These are phyloP conservation scores for Halictus rubicundus DNA, from an alignment of 1,140 invertebrate genomes.

Conservation along the genomic window DNA sequence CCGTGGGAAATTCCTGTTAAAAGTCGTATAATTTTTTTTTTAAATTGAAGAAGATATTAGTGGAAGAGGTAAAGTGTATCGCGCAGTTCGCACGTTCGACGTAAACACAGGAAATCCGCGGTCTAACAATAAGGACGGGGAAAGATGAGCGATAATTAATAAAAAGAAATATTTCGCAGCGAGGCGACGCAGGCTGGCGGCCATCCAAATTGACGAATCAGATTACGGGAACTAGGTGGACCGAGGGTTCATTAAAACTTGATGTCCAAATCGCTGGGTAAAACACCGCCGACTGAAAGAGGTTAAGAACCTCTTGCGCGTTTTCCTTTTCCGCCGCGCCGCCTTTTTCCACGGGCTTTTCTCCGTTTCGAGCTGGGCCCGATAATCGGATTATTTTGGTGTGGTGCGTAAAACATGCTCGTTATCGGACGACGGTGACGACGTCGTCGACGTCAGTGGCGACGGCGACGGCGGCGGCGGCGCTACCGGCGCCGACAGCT, in stretches of 20 bases:
- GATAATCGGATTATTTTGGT: slow-evolving; percentile 68
- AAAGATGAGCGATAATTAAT: not conserved
- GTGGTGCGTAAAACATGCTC: slow-evolving; percentile 64
- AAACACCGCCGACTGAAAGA: slow-evolving; percentile 21
- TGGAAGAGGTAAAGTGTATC: no score
- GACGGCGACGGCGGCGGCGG: slow-evolving; percentile 30
- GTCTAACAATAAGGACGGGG: not conserved
- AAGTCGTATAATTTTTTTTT: no score
- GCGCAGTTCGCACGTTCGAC: no score
- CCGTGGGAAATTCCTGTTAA: no score
- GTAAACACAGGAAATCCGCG: no score
- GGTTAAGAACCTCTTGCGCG: slow-evolving; percentile 39
- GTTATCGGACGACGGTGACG: slow-evolving; percentile 55
- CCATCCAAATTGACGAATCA: not conserved
- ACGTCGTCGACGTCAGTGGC: slow-evolving; percentile 17
- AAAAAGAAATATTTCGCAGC: not conserved
- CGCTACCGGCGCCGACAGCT: slow-evolving; percentile 50
- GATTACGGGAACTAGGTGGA: not conserved
- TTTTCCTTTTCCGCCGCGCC: not conserved
- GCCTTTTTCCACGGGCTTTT: slow-evolving; percentile 20
- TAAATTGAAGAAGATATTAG: no score
- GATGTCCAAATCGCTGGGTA: slow-evolving; percentile 15
- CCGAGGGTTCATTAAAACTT: slow-evolving; percentile 42
- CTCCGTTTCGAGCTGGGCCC: slow-evolving; percentile 23
- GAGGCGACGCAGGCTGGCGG: no score